phyloP scores from a whole-genome alignment of 2,113 vertebrate species.

The Cairina moschata region DNA sequence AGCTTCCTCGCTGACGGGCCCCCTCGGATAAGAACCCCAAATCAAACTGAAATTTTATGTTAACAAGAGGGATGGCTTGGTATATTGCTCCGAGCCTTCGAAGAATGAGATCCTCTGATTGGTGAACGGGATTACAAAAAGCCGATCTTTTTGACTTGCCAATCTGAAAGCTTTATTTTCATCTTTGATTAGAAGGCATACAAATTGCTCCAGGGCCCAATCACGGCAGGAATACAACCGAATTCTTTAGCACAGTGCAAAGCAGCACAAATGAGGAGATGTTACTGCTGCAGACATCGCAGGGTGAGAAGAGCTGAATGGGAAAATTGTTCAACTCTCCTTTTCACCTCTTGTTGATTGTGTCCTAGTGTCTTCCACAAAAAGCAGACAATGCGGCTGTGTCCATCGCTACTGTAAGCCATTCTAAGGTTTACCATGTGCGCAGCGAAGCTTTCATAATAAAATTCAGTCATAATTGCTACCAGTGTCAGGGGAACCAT shows the following conservation, averaged over 20 bases:
- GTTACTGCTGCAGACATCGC: neutral
- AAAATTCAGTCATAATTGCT: conserved; percentile 45
- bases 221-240: neutral
- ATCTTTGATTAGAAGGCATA: neutral
- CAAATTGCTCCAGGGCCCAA: neutral
- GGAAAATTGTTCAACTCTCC: conserved; percentile 20
- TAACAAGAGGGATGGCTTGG: neutral
- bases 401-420: neutral
- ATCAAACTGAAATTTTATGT: neutral
- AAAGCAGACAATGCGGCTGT: neutral
- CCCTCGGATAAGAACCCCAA: neutral
- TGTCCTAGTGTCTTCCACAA: neutral
- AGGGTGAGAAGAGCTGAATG: neutral
- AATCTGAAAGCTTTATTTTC: neutral
- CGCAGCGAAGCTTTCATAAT: neutral
- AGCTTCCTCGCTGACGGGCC: neutral
- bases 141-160: neutral
- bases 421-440: conserved; percentile 1
- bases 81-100: neutral
- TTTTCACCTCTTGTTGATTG: conserved; percentile 47
- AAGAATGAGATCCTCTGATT: neutral
- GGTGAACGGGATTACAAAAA: neutral
- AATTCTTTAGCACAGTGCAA: neutral
- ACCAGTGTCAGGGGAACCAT: conserved; percentile 30
- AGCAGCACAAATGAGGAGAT: neutral